These are phyloP conservation scores for Drosophila insularis DNA, from an alignment of 1,140 invertebrate genomes.

Conservation along the genomic window DNA sequence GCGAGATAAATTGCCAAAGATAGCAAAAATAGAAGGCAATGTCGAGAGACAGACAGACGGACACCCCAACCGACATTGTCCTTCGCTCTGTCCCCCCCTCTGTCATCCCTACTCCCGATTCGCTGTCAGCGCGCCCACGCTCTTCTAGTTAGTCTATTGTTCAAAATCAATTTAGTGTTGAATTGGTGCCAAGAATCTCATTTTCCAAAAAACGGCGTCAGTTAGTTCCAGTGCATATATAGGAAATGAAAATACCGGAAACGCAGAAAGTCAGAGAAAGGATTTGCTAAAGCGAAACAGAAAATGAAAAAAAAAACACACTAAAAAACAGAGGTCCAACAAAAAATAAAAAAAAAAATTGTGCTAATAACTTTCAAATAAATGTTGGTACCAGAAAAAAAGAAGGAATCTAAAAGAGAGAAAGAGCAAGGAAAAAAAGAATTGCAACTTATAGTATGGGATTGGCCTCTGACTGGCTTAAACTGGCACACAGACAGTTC, in stretches of 20 bases:
- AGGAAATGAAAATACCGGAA: constrained; percentile 61
- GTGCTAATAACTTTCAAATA: constrained; percentile 21
- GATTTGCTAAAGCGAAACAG: constrained; percentile 5
- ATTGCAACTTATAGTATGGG: constrained; percentile 1
- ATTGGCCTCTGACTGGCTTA: constrained; percentile 39
- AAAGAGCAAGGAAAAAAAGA: neutral
- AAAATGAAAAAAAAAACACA: neutral
- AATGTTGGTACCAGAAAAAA: neutral
- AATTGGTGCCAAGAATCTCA: constrained; percentile 71
- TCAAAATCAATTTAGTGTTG: constrained; percentile 75
- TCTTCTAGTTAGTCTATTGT: constrained; percentile 48
- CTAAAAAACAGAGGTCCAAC: neutral
- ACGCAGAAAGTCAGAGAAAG: constrained; percentile 47
- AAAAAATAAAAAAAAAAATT: neutral
- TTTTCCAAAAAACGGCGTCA: constrained; percentile 42
- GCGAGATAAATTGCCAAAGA: constrained; percentile 75
- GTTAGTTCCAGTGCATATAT: constrained; percentile 13
- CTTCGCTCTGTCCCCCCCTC: neutral
- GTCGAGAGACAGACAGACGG: constrained; percentile 4
- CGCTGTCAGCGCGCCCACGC: constrained; percentile 11
- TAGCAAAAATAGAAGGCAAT: constrained; percentile 44
- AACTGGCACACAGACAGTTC: constrained; percentile 28
- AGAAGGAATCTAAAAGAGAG: neutral
- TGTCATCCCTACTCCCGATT: no score
- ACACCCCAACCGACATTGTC: constrained; percentile 2